These are phyloP conservation scores for Myiagra hebetior DNA, from an alignment of 2,113 vertebrate genomes.

Conservation along the genomic window DNA sequence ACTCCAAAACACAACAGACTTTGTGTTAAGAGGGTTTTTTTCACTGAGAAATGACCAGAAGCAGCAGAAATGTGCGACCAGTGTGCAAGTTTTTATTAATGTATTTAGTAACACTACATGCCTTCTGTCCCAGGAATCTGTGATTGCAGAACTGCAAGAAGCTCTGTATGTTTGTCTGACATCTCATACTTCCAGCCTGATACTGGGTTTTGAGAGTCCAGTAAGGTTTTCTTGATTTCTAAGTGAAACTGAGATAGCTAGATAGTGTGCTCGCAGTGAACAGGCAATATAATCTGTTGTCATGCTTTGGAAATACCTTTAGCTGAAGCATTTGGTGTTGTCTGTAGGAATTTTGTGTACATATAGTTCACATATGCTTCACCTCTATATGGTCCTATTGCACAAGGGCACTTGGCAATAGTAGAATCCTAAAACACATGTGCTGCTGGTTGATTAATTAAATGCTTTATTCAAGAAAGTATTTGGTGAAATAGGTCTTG, in stretches of 20 bases:
- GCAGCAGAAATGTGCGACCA: neutral
- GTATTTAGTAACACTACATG: neutral
- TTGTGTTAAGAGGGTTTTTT: neutral
- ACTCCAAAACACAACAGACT: neutral
- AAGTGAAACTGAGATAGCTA: neutral
- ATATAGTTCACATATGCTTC: fast-evolving
- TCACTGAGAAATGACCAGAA: neutral
- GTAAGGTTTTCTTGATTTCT: neutral
- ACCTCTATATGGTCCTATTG: neutral
- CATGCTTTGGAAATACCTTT: neutral
- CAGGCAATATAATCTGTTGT: neutral
- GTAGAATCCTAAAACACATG: neutral
- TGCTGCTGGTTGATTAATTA: neutral
- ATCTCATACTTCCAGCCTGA: neutral
- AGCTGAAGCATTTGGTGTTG: neutral
- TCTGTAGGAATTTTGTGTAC: neutral
- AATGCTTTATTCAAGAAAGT: neutral
- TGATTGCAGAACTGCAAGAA: neutral
- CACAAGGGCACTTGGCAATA: neutral
- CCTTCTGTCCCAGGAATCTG: neutral
- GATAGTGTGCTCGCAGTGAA: neutral
- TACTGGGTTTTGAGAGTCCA: neutral
- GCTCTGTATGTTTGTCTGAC: neutral
- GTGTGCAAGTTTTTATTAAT: neutral
- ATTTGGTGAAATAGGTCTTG: neutral